phyloP scores from a whole-genome alignment of 30 jellyfish, hydroid and myxozoan species.

The Clytia hemisphaerica region DNA sequence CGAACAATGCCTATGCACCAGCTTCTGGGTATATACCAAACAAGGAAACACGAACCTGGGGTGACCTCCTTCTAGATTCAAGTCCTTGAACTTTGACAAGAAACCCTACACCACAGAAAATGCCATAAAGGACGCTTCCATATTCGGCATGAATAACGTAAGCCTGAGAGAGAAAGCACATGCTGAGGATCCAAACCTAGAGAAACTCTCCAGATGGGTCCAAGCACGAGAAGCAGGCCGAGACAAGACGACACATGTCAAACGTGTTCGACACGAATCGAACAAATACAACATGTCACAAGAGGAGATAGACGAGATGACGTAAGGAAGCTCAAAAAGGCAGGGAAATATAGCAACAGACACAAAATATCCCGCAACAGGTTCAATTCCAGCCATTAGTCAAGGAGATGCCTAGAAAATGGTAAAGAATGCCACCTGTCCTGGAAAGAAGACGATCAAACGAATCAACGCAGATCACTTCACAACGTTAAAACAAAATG shows the following conservation, averaged over 20 bases:
- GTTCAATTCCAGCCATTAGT: background rate
- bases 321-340: constrained; percentile 5
- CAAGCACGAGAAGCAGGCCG: constrained; percentile 22
- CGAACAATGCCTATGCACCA: no score
- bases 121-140: constrained; percentile 25
- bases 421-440: constrained; percentile 16
- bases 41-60: no score
- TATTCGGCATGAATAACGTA: background rate
- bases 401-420: constrained; percentile 9
- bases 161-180: constrained; percentile 14
- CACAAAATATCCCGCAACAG: constrained; percentile 11
- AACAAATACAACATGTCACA: background rate
- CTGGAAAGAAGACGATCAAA: background rate
- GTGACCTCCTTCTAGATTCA: no score
- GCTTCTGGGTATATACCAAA: no score
- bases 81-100: no score
- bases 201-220: constrained; percentile 27
- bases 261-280: constrained; percentile 8
- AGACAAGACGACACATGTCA: constrained; percentile 9
- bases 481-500: background rate
- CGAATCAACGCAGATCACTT: constrained; percentile 5
- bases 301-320: constrained; percentile 13
- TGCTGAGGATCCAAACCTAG: constrained; percentile 21
- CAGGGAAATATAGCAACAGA: constrained; percentile 20
- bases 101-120: constrained; percentile 27